Conservation (phyloP, 2,888 invertebrate genomes). For the Merodon equestris region DNA sequence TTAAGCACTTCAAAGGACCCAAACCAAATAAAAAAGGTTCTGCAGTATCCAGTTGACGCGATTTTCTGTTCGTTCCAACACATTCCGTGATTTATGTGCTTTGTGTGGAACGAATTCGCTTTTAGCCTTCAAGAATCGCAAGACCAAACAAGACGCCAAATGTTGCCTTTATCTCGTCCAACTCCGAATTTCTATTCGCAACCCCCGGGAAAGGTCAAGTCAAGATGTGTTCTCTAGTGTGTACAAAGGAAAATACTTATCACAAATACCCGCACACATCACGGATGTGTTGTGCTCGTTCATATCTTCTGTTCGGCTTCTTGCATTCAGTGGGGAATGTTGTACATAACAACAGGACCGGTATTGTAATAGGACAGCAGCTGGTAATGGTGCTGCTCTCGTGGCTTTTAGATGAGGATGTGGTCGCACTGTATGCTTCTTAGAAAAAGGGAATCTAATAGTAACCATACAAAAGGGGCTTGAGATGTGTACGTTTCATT, state of each 20-base stretch:
- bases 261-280: constrained; percentile 39
- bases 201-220: constrained; percentile 54
- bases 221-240: constrained; percentile 27
- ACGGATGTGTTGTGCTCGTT: constrained; percentile 11
- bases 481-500: constrained; percentile 54
- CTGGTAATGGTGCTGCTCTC: constrained; percentile 43
- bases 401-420: constrained; percentile 51
- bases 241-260: constrained; percentile 56
- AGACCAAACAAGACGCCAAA: constrained; percentile 53
- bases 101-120: constrained; percentile 61
- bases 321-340: constrained; percentile 21
- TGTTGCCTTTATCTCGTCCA: constrained; percentile 57
- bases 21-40: constrained; percentile 24
- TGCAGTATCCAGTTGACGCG: constrained; percentile 39
- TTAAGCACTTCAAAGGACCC: constrained; percentile 62
- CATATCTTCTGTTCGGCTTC: too few relatives aligned
- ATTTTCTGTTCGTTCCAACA: constrained; percentile 9
- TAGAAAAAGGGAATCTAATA: constrained; percentile 52
- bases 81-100: constrained; percentile 61
- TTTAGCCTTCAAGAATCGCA: constrained; percentile 49
- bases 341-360: constrained; percentile 27
- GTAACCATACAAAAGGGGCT: constrained; percentile 39
- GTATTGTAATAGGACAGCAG: constrained; percentile 33
- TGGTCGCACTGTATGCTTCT: constrained; percentile 23
- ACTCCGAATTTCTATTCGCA: neutral